Evolutionary conservation across 1,140 invertebrate genomes (phyloP), one percentile per base, ranked within the genome.

Genomic region (Zeugodacus cucurbitae): DNA sequence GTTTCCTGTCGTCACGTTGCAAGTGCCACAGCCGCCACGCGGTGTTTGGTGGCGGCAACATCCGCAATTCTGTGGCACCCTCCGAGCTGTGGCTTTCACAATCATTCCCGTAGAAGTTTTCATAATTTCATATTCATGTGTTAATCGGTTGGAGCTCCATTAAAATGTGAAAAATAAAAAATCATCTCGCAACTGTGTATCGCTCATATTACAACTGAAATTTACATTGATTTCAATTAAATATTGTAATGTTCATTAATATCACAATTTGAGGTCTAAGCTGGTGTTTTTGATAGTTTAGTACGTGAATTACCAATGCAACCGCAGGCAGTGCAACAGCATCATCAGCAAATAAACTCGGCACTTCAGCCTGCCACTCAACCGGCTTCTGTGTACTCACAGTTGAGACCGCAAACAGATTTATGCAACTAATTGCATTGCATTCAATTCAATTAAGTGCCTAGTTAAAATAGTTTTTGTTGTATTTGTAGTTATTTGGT

Each of bases 381-480:
- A 22, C 58, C 26, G 2, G 10, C 58, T 26, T 7, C 22, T 62
- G 58, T 62, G 58, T 62, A 48, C 26, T 82, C 74, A 48, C 41
- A 48, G 41, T 48, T 82, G 74, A 82, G 74, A 82, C 74, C 74
- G 37, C 74, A 82, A 82, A 82, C 41, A 82, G 74, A 82, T 82
- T 82, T 82, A 20, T 82, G 74, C 22, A 48, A 29, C 74, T 82
- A 82, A 82, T 82, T 82, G 74, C 74, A 82, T 82, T 82, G n/a
- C 6, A 48, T 48, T 82, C 37, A 82, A 82, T 54, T 82, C 74
- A 82, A 82, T 82, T 82, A 82, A 82, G 74, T 82, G 74, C 74
- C 74, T 26, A 82, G 41, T 82, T 26, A n/a, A 26, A 26, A 48
- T 82, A 26, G 20, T 82, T 26, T 29, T 82, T 44, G 41, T 29